Evolutionary conservation across 2,888 invertebrate species (phyloP), one percentile per base, ranked within the genome.

Genomic region (Nezara viridula): DNA sequence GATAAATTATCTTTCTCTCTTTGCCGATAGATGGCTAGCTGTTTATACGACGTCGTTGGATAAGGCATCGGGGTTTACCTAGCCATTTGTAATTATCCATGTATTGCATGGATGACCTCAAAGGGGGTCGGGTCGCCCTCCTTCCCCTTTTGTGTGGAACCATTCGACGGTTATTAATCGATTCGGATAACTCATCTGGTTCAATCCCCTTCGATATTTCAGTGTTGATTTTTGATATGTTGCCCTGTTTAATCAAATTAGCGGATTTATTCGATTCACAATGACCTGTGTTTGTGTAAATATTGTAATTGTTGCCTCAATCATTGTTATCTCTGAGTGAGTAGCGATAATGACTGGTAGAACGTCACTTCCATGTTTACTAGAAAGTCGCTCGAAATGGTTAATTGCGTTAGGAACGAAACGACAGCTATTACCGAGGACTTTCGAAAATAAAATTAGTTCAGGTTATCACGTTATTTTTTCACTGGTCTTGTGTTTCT

Each of bases 371-470:
- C 44, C 81, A 81, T 81, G 81, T 81, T 81, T 81, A 44, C 81
- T 81, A 81, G 81, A 81, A 81, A 81, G 81, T 81, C 4, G 44
- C 44, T 81, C 81, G 7, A 12, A 40, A 40, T 81, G n/a, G 44
- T 81, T 81, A 81, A 44, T 81, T 81, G 44, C 44, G 81, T 81
- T 44, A 81, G 81, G 5, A 14, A 44, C 44, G 44, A 44, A 40
- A 44, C n/a, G 81, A 37, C 40, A 37, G 81, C 44, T 44, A 81
- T 81, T 81, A 81, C 81, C 6, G 81, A 12, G 14, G 81, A n/a
- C 44, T 81, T 81, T 81, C 81, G 81, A 81, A 81, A 81, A 81
- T 81, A 37, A 81, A 47, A 81, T 73, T 73, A 73, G 66, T 73
- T 73, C 6, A 32, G 32, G 32, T 73, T 73, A 19, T 73, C 37